phyloP scores from a whole-genome alignment of 1,140 invertebrate species.

The Hesperophylax magnus region DNA sequence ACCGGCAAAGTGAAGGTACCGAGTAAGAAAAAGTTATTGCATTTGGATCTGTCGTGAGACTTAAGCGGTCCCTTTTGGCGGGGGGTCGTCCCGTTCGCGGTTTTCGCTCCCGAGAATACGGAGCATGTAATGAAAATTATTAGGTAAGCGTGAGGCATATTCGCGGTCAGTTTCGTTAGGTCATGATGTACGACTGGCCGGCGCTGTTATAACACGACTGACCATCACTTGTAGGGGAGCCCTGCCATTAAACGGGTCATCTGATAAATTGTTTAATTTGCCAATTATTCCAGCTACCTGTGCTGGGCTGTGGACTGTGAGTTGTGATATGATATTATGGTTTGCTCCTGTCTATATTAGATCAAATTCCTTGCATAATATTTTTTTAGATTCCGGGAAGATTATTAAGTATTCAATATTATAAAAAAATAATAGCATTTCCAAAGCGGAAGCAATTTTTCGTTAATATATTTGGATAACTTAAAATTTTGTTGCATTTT shows the following conservation, averaged over 20 bases:
- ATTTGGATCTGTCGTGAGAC: neutral
- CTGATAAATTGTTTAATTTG: conserved; percentile 58
- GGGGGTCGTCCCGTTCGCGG: neutral
- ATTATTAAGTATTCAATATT: too few species aligned
- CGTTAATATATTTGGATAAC: too few species aligned
- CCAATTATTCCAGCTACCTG: conserved; percentile 56
- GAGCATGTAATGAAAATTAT: conserved; percentile 27
- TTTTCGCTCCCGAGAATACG: neutral
- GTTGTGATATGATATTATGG: too few species aligned
- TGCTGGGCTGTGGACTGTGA: neutral
- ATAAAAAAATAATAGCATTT: too few species aligned
- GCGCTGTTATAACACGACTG: conserved; percentile 55
- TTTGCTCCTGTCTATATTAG: too few species aligned
- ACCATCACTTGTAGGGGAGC: conserved; percentile 50
- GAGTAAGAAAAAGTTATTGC: neutral
- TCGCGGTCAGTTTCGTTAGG: conserved; percentile 51
- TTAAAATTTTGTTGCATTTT: too few species aligned
- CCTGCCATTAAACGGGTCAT: conserved; percentile 57
- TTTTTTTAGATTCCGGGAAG: too few species aligned
- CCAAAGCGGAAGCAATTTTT: too few species aligned
- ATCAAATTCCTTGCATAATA: too few species aligned
- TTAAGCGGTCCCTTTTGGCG: neutral
- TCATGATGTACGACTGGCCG: conserved; percentile 54
- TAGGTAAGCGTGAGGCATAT: conserved; percentile 36
- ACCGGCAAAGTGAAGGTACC: neutral